Conservation (phyloP, 2,888 invertebrate genomes). For the Charanyca ferruginea region DNA sequence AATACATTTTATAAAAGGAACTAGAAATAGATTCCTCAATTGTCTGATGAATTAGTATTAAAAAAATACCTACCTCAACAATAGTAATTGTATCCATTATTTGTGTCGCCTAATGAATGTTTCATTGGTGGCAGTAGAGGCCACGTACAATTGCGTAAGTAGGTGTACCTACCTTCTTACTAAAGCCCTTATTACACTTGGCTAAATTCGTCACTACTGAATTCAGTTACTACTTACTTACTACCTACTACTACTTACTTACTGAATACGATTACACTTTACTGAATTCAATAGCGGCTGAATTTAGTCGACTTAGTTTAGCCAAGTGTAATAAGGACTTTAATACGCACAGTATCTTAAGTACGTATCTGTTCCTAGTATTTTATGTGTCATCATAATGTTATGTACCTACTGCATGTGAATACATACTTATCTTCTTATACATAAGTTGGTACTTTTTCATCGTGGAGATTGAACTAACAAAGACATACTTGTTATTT, state of each 20-base stretch:
- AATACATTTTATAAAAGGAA: slow-evolving; percentile 5
- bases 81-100: neutral
- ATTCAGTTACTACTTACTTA: no score
- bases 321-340: no score
- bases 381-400: neutral
- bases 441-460: no score
- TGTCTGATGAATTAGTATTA: neutral
- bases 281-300: no score
- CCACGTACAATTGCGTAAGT: neutral
- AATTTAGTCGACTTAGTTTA: no score
- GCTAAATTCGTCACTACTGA: no score
- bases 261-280: no score
- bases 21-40: neutral
- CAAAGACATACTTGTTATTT: no score
- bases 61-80: neutral
- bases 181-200: no score
- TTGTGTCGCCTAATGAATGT: neutral
- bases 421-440: neutral
- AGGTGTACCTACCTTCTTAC: neutral
- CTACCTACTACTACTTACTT: no score
- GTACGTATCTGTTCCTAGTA: neutral
- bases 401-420: neutral
- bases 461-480: no score
- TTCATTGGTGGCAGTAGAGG: neutral
- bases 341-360: neutral